Conservation (phyloP, 2,113 vertebrate species). For the Pycnonotus jocosus region DNA sequence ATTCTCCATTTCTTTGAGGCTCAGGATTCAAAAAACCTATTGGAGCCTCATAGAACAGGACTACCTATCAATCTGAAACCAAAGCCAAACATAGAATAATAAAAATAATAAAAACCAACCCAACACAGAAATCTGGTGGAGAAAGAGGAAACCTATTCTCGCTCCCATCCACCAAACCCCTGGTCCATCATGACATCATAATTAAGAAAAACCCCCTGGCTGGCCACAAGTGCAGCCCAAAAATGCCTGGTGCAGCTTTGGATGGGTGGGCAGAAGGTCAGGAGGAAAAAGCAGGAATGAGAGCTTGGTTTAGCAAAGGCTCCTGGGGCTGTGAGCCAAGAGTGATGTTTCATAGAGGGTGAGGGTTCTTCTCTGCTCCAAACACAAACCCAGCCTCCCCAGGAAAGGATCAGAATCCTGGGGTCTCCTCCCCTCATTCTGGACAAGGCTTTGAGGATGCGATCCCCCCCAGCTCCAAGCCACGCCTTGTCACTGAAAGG, state of each 20-base stretch:
- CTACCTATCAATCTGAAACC: constrained; percentile 1
- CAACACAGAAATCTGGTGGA: not conserved
- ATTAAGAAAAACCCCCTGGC: not conserved
- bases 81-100: not conserved
- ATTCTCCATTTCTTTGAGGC: not conserved
- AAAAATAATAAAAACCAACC: not conserved
- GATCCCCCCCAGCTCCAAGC: not conserved
- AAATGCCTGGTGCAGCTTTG: not conserved
- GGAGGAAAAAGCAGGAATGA: not conserved
- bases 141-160: not conserved
- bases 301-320: not conserved
- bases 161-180: not conserved
- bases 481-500: accelerated
- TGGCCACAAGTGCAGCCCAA: not conserved
- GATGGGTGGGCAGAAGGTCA: not conserved
- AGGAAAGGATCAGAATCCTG: not conserved
- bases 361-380: not conserved
- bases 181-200: not conserved
- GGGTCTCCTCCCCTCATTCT: not conserved
- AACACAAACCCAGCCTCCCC: not conserved
- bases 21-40: not conserved
- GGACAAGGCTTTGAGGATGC: not conserved
- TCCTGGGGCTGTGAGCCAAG: not conserved
- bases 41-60: constrained; percentile 9
- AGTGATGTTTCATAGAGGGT: accelerated